A percentile compares a stretch with the other conserved stretches of the same genome.
Conservation (phyloP, 2,113 vertebrate genomes). For the Gadus chalcogrammus region DNA sequence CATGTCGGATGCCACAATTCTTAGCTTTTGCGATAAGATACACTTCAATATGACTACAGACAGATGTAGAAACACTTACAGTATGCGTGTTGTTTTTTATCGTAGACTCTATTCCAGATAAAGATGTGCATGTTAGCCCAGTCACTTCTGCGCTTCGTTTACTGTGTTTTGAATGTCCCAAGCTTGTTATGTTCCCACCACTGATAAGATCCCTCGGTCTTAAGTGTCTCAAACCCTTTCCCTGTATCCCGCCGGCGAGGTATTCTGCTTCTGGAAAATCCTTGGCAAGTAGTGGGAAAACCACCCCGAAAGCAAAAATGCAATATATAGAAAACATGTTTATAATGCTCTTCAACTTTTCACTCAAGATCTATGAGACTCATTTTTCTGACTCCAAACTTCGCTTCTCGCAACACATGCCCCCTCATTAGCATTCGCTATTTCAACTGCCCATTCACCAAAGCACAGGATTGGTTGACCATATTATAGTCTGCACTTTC, state of each 20-base stretch:
- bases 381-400: slow-evolving; percentile 6
- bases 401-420: slow-evolving; percentile 25
- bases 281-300: slow-evolving; percentile 15
- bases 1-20: too few relatives aligned
- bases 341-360: slow-evolving; percentile 12
- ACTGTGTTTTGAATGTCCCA: slow-evolving; percentile 28
- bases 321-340: slow-evolving; percentile 43
- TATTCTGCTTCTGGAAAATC: slow-evolving; percentile 7
- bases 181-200: slow-evolving; percentile 11
- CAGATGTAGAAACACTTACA: slow-evolving; percentile 63
- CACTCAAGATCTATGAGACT: background rate
- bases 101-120: slow-evolving; percentile 53
- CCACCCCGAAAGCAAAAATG: slow-evolving; percentile 36
- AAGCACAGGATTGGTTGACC: slow-evolving; percentile 47
- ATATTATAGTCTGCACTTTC: slow-evolving; percentile 34
- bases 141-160: slow-evolving; percentile 49
- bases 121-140: slow-evolving; percentile 61
- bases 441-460: slow-evolving; percentile 47
- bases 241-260: background rate
- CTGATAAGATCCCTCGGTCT: background rate
- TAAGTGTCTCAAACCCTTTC: slow-evolving; percentile 23
- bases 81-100: slow-evolving; percentile 79
- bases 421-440: slow-evolving; percentile 41
- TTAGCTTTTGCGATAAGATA: too few relatives aligned
- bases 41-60: background rate